These are phyloP conservation scores for Spisula subtruncata DNA, from an alignment of 2,888 invertebrate genomes.

Conservation along the genomic window DNA sequence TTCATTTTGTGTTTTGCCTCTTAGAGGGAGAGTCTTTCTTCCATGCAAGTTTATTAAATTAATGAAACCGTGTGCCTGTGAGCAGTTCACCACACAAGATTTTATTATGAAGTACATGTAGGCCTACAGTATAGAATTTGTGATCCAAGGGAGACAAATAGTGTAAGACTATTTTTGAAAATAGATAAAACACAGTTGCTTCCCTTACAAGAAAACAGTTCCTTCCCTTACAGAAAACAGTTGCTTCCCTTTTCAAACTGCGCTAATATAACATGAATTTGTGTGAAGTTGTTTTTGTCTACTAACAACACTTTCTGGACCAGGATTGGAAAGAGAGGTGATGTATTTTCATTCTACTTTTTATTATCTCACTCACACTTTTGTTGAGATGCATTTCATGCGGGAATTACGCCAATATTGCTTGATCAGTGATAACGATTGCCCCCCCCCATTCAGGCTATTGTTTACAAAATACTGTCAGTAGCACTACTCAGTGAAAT, in stretches of 20 bases:
- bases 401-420: too few species aligned
- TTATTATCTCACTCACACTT: not conserved
- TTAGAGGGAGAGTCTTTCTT: too few species aligned
- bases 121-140: not conserved
- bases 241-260: not conserved
- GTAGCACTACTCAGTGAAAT: too few species aligned
- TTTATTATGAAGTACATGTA: too few species aligned
- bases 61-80: too few species aligned
- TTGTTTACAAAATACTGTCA: too few species aligned
- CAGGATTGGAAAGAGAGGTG: not conserved
- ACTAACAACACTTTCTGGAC: not conserved
- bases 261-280: not conserved
- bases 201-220: conserved; percentile 18
- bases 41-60: too few species aligned
- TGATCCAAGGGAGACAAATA: conserved; percentile 14
- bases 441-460: too few species aligned
- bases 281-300: not conserved
- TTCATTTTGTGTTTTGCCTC: too few species aligned
- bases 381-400: too few species aligned
- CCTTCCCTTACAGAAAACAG: conserved; percentile 9
- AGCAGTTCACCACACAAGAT: too few species aligned
- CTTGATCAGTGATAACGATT: too few species aligned
- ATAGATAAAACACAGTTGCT: not conserved
- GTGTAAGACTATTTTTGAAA: not conserved
- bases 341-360: not conserved